phyloP scores from a whole-genome alignment of 2,888 invertebrate genomes.

The Drosophila demipolita region DNA sequence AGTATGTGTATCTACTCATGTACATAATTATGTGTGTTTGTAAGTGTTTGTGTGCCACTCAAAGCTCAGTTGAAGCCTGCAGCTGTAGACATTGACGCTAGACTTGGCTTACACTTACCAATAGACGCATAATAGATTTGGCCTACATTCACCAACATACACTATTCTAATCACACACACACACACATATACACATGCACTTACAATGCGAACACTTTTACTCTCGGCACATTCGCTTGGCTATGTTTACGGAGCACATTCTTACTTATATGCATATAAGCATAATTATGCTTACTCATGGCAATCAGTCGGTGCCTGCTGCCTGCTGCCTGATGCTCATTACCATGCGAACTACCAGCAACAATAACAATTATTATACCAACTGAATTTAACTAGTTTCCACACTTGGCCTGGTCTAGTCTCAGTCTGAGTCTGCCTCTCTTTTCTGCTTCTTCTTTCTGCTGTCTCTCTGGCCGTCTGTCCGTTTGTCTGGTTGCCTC shows the following conservation, averaged over 20 bases:
- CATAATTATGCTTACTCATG: conserved; percentile 80
- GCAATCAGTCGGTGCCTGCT: conserved; percentile 66
- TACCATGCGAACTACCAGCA: conserved; percentile 70
- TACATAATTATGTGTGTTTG: background rate
- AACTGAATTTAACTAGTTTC: conserved; percentile 76
- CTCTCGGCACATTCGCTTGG: conserved; percentile 61
- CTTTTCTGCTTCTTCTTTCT: conserved; percentile 12
- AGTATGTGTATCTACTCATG: background rate
- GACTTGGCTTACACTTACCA: conserved; percentile 51
- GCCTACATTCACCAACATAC: conserved; percentile 63
- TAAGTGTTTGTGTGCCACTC: conserved; percentile 30
- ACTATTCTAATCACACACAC: conserved; percentile 54
- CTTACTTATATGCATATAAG: conserved; percentile 45
- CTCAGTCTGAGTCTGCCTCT: conserved; percentile 38
- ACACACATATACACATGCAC: conserved; percentile 21
- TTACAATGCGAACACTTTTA: conserved; percentile 74
- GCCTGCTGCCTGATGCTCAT: conserved; percentile 64
- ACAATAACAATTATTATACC: conserved; percentile 74
- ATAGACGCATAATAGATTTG: conserved; percentile 72
- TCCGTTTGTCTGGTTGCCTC: conserved; percentile 20
- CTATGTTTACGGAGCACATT: too few species aligned
- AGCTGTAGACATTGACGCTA: conserved; percentile 39
- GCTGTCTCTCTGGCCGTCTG: conserved; percentile 8
- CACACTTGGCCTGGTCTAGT: conserved; percentile 81
- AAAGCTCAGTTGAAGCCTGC: conserved; percentile 28